Conservation (phyloP, 1,140 invertebrate genomes). For the Oedothorax gibbosus region DNA sequence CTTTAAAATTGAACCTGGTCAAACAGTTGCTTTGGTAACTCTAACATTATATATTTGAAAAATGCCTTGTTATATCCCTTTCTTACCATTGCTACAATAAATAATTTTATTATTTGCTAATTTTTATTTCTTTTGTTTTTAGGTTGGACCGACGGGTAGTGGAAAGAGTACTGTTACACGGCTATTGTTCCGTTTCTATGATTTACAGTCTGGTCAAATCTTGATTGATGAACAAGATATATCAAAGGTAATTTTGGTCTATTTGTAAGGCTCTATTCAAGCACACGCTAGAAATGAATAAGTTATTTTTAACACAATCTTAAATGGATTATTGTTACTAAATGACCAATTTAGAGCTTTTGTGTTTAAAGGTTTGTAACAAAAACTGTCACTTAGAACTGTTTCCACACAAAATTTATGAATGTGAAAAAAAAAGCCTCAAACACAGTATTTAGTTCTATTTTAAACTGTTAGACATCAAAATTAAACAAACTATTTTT, state of each 20-base stretch:
- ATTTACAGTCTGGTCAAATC: conserved; percentile 77
- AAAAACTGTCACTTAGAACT: too few species aligned
- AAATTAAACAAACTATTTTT: too few species aligned
- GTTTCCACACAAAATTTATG: too few species aligned
- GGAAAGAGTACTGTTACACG: conserved; percentile 96
- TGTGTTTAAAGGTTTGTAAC: too few species aligned
- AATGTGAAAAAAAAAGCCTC: too few species aligned
- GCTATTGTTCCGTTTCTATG: conserved; percentile 95
- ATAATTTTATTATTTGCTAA: background rate
- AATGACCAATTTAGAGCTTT: too few species aligned
- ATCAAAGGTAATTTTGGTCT: conserved; percentile 69
- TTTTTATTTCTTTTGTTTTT: background rate
- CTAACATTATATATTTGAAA: conserved; percentile 49
- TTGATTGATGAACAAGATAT: conserved; percentile 88
- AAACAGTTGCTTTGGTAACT: conserved; percentile 90
- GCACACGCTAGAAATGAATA: too few species aligned
- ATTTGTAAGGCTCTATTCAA: too few species aligned
- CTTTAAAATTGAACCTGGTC: conserved; percentile 87
- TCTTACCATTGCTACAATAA: background rate
- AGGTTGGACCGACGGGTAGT: conserved; percentile 90
- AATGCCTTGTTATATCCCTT: conserved; percentile 26
- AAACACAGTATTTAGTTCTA: too few species aligned
- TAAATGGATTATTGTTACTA: too few species aligned
- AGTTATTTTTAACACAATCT: too few species aligned
- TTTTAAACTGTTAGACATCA: too few species aligned